Conservation (phyloP, 2,888 invertebrate species). For the Didymodactylos carnosus region DNA sequence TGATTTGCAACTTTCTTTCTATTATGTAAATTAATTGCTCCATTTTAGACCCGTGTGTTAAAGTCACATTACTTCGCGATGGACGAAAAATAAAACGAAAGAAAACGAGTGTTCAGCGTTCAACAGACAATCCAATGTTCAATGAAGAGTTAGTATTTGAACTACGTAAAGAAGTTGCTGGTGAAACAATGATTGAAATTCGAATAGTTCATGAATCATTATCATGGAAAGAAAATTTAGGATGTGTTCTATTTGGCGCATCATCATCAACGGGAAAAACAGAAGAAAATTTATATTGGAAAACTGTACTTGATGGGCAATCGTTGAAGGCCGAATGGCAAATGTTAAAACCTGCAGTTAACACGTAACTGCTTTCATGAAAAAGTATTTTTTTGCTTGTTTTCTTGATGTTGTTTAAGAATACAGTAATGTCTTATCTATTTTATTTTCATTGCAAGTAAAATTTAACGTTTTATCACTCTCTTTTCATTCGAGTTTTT, state of each 20-base stretch:
- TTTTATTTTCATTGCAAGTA: no score
- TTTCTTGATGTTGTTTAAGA: no score
- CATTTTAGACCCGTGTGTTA: slow-evolving; percentile 3
- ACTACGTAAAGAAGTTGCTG: slow-evolving; percentile 3
- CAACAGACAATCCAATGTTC: slow-evolving; percentile 1
- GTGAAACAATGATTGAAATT: slow-evolving; percentile 8
- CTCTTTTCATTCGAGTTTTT: no score
- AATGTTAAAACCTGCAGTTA: background rate
- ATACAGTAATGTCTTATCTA: no score
- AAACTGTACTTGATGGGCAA: background rate
- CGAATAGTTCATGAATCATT: slow-evolving; percentile 8
- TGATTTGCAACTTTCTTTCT: background rate
- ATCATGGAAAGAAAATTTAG: slow-evolving; percentile 5
- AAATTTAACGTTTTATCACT: no score
- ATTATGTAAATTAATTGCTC: no score
- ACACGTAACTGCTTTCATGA: no score
- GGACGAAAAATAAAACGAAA: slow-evolving; percentile 11
- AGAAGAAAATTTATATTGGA: background rate
- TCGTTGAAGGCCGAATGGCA: background rate
- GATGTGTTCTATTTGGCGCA: background rate
- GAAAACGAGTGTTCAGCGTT: slow-evolving; percentile 6
- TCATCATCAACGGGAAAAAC: background rate
- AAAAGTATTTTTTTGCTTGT: no score
- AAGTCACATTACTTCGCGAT: slow-evolving; percentile 8
- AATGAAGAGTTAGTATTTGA: slow-evolving; percentile 14